phyloP scores from a whole-genome alignment of 35 echinoderm and acorn worm species.

The Apostichopus parvimensis region DNA sequence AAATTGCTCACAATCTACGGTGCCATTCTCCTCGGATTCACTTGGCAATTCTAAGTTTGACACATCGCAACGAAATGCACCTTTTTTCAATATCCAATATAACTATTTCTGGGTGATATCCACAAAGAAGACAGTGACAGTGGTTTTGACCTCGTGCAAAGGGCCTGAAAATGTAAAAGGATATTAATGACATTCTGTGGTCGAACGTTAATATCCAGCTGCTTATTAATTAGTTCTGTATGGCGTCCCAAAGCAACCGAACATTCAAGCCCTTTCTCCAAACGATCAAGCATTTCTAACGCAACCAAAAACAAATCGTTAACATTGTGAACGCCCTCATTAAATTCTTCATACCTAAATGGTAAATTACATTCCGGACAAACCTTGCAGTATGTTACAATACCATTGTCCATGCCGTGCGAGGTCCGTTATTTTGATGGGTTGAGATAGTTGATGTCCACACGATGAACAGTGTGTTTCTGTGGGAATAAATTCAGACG shows the following conservation, averaged over 20 bases:
- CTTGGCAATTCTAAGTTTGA: background rate
- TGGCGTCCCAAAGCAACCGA: constrained; percentile 24
- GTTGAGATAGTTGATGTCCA: background rate
- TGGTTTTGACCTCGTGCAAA: constrained; percentile 17
- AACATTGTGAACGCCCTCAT: constrained; percentile 18
- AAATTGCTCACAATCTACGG: background rate
- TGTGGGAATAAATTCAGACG: no score
- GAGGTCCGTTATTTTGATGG: constrained; percentile 20
- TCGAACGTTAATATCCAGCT: constrained; percentile 3
- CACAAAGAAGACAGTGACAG: constrained; percentile 43
- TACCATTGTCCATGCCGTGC: background rate
- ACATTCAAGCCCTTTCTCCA: constrained; percentile 22
- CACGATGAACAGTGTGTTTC: background rate
- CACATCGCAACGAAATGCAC: constrained; percentile 47
- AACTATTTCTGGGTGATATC: constrained; percentile 43
- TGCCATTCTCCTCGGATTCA: background rate
- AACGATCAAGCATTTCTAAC: constrained; percentile 3
- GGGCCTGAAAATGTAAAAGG: constrained; percentile 51
- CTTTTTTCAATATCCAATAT: constrained; percentile 48
- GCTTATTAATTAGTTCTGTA: constrained; percentile 32
- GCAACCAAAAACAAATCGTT: background rate
- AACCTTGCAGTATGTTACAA: constrained; percentile 31
- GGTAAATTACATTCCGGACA: constrained; percentile 9
- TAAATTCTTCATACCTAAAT: constrained; percentile 33
- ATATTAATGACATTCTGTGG: constrained; percentile 46